Conservation (phyloP, 2,797 vertebrate species). For the Peromyscus nudipes region DNA sequence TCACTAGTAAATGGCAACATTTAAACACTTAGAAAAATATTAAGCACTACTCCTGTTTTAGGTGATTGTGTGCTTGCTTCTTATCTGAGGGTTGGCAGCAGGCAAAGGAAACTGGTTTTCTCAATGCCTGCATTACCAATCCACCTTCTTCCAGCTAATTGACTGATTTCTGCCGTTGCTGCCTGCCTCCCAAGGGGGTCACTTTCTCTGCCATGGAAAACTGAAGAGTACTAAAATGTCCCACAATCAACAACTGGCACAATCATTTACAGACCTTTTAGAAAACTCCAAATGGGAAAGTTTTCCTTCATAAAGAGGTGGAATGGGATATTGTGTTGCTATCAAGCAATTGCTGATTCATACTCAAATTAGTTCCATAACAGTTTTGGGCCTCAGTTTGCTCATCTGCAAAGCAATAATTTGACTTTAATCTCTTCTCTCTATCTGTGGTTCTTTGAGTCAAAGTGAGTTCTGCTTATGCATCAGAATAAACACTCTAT, state of each 20-base stretch:
- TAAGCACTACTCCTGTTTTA: neutral
- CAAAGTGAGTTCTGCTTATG: neutral
- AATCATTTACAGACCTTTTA: conserved; percentile 41
- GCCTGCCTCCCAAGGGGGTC: conserved; percentile 35
- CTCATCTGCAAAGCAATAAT: conserved; percentile 28
- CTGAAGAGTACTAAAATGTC: conserved; percentile 57
- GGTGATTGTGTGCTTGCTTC: neutral
- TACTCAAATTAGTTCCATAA: neutral
- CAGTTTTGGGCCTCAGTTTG: neutral
- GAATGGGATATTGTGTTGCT: neutral
- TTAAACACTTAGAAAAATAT: conserved; percentile 65
- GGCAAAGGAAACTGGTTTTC: conserved; percentile 71
- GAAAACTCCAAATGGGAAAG: neutral
- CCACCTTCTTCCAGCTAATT: conserved; percentile 60
- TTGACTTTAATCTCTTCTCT: neutral
- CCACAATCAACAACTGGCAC: conserved; percentile 55
- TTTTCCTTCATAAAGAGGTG: neutral
- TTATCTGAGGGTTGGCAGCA: conserved; percentile 71
- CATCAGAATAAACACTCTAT: neutral
- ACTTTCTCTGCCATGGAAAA: neutral
- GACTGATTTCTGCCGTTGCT: conserved; percentile 59
- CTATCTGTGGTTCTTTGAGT: neutral
- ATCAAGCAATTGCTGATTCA: neutral
- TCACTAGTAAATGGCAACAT: conserved; percentile 57
- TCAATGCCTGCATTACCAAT: conserved; percentile 69